phyloP scores from a whole-genome alignment of 1,140 invertebrate species.

The Melitaea cinxia region DNA sequence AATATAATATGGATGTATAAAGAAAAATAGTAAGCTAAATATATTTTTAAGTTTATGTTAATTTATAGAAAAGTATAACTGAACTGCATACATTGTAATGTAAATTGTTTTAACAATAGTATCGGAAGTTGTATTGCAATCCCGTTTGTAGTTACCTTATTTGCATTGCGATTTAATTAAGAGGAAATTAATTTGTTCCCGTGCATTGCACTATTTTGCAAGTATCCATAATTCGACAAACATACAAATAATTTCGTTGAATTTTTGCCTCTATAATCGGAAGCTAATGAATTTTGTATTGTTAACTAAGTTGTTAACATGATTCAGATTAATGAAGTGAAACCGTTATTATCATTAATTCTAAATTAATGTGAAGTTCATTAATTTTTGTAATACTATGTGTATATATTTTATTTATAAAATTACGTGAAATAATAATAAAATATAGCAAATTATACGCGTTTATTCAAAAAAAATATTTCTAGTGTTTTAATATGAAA shows the following conservation, averaged over 20 bases:
- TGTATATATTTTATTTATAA: no score
- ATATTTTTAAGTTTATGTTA: no score
- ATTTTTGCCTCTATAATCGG: neutral
- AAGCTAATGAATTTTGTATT: neutral
- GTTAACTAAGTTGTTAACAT: neutral
- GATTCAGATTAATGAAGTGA: neutral
- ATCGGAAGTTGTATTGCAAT: constrained; percentile 28
- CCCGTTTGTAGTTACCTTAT: constrained; percentile 17
- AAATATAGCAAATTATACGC: no score
- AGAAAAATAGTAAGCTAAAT: no score
- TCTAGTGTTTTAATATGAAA: no score
- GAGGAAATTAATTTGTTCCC: constrained; percentile 25
- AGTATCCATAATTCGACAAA: constrained; percentile 18
- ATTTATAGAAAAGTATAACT: no score
- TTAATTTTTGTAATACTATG: no score
- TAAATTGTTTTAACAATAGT: constrained; percentile 15
- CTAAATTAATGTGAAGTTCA: neutral
- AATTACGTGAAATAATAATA: no score
- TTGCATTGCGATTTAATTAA: constrained; percentile 29
- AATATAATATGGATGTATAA: no score
- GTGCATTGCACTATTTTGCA: constrained; percentile 15
- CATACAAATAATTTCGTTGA: constrained; percentile 8
- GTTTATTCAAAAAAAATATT: no score
- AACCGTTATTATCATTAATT: neutral
- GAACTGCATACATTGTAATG: constrained; percentile 8